Conservation (phyloP, 2,888 invertebrate genomes). For the Heteromurus nitidus region DNA sequence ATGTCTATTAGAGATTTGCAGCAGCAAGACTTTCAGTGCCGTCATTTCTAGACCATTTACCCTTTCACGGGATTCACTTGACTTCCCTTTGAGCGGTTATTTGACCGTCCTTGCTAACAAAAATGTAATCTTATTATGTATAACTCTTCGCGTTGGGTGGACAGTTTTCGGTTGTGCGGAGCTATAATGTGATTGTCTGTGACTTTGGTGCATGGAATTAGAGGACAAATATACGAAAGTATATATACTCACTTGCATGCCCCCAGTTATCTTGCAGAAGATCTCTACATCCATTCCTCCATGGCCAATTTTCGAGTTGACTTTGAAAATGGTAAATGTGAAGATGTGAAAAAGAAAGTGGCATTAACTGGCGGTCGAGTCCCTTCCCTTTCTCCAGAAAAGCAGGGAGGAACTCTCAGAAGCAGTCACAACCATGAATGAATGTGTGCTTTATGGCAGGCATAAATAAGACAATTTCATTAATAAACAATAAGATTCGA, state of each 20-base stretch:
- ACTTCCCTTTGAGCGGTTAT: background rate
- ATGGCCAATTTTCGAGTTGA: background rate
- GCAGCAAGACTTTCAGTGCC: conserved; percentile 3
- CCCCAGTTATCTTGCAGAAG: too few species aligned
- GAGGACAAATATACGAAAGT: background rate
- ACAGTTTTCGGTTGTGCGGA: background rate
- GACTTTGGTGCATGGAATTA: background rate
- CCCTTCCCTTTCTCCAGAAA: background rate
- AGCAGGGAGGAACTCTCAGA: background rate
- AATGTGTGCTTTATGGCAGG: conserved; percentile 28
- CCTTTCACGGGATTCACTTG: conserved; percentile 15
- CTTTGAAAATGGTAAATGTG: background rate
- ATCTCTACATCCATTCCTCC: background rate
- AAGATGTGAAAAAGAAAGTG: background rate
- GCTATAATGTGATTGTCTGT: background rate
- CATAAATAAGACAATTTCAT: conserved; percentile 65
- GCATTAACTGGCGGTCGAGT: conserved; percentile 2
- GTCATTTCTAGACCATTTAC: conserved; percentile 52
- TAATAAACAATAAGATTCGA: conserved; percentile 53
- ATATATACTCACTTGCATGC: too few species aligned
- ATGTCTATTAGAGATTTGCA: conserved; percentile 10
- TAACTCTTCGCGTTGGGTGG: background rate
- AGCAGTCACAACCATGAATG: too few species aligned
- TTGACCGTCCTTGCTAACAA: background rate
- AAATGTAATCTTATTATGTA: too few species aligned